Evolutionary conservation across 2,113 vertebrate species (phyloP), one percentile per base, ranked within the genome.

Genomic region (Trinectes maculatus): DNA sequence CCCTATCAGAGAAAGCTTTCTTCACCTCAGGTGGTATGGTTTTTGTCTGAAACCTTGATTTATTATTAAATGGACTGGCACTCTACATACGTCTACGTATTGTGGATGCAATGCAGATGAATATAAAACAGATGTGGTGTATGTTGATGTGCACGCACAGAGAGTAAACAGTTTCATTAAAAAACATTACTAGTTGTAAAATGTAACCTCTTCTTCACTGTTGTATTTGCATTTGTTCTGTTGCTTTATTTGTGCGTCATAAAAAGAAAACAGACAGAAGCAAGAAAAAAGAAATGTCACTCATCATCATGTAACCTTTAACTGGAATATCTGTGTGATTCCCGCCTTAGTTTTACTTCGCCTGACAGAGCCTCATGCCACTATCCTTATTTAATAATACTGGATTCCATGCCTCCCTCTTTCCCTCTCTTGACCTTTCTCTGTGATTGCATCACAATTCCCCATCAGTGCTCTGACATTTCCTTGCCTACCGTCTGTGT

Each of bases 391-490:
- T 77, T 47, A 46, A 80, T 60, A 56, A 67, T 58, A 56, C 40
- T 51, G 19, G 54, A 70, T 51, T 64, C 33, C 43, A 61, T 49
- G 21, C 22, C 3, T 68, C 26, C 22, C 54, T 71, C 29, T 36
- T 53, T 13, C 39, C 4, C 75, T 34, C 34, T 55, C 42, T 39
- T 87, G 83, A 86, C 84, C 74, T 89, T 87, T 89, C 53, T 53
- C 36, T 64, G 44, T 77, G 82, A 82, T 82, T 78, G 83, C 79
- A 64, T 77, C 82, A 72, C 60, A 69, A 69, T 79, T 85, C 70
- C 59, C 73, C 40, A 47, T 86, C 75, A 81, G 67, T 36, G 37
- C 51, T 49, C 25, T 83, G 80, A 85, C 82, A 88, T 89, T 87
- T 87, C 65, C 46, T 58, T 52, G 42, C 59, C 71, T 55, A 42